These are phyloP conservation scores for Nomada fucata DNA, from an alignment of 2,888 invertebrate genomes.

Conservation along the genomic window DNA sequence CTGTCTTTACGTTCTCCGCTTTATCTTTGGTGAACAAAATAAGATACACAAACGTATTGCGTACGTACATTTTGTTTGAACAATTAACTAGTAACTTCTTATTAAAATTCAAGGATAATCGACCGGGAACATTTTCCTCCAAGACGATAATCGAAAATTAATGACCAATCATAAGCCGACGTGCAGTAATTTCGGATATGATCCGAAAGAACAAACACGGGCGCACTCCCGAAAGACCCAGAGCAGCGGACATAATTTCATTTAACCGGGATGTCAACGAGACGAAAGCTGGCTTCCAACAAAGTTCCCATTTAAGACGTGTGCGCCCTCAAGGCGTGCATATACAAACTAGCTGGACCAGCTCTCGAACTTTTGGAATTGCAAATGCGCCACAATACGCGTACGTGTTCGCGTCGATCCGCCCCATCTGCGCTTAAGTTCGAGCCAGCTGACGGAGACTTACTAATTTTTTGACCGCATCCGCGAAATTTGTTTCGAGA, in stretches of 20 bases:
- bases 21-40: no score
- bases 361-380: constrained; percentile 44
- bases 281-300: background rate
- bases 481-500: constrained; percentile 1
- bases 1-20: no score
- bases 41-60: no score
- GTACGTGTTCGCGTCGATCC: constrained; percentile 34
- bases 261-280: constrained; percentile 4
- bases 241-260: constrained; percentile 3
- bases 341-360: constrained; percentile 10
- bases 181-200: background rate
- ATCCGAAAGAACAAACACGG: background rate
- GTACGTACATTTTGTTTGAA: no score
- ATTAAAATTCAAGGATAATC: no score
- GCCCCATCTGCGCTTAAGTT: constrained; percentile 40
- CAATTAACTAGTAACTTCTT: no score
- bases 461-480: constrained; percentile 7
- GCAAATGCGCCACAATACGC: constrained; percentile 40
- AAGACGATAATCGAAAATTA: no score
- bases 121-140: no score
- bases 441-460: constrained; percentile 25
- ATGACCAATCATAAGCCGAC: no score
- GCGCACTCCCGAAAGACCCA: no score
- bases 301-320: constrained; percentile 32
- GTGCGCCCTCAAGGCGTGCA: constrained; percentile 4